Evolutionary conservation across 2,797 vertebrate genomes (phyloP), one percentile per base, ranked within the genome.

Genomic region (Scarus forsteni): DNA sequence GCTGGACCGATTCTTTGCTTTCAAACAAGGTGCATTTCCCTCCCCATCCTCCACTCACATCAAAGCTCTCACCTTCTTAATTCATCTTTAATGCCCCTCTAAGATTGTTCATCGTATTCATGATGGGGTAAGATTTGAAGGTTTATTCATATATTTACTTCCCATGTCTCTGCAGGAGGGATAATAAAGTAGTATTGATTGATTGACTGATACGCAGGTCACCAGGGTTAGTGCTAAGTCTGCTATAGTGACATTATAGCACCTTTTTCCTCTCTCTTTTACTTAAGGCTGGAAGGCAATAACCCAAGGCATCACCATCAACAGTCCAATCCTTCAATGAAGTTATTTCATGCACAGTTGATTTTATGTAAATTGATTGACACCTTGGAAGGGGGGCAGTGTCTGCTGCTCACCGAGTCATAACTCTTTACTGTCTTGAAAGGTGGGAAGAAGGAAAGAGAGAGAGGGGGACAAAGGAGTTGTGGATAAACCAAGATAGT

Each of bases 361-460:
- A 94, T 95, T 96, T 94, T 95, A 94, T 95, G 88, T 93, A 94
- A 95, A 93, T 95, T 96, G 96, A 97, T 95, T 96, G 96, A 96
- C 95, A 95, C 93, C 94, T 96, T 92, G 87, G 94, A 92, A 77
- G 71, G 79, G 91, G 92, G 79, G 70, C 61, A 81, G 74, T 80
- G 91, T 92, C 90, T 10, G 94, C 92, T 93, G 94, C 92, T 92
- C 92, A 94, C 91, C 78, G 81, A 94, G 93, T 92, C 93, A 94
- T 95, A 96, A 95, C 93, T 96, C 95, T 95, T 50, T 85, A 92
- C 89, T 75, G 85, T 92, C 93, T 92, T 84, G 67, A 78, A 88
- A 88, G 92, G 94, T 90, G 88, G 77, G 50, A 76, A 72, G 68
- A 75, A 72, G 35, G 35, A 64, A 73, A 65, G 54, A 58, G 38